These are phyloP conservation scores for Peromyscus attwateri DNA, from an alignment of 2,797 vertebrate species.

Conservation along the genomic window DNA sequence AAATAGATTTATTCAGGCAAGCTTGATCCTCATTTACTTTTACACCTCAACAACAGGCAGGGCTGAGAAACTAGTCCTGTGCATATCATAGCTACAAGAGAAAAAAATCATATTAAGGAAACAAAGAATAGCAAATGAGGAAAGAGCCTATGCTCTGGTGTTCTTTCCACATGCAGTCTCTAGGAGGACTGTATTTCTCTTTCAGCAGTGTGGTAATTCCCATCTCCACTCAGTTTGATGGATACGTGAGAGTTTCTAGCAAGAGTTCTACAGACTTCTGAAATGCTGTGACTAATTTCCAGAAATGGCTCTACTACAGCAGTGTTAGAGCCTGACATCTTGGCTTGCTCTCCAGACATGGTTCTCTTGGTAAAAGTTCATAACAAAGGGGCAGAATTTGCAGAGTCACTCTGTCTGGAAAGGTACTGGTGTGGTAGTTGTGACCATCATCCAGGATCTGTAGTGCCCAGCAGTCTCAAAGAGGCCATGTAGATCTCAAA, in stretches of 20 bases:
- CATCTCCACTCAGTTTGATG: neutral
- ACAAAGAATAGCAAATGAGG: neutral
- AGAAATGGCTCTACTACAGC: neutral
- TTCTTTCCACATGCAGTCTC: rapidly evolving
- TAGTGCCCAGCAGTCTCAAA: neutral
- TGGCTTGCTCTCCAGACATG: neutral
- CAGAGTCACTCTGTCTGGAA: neutral
- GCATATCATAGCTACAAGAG: neutral
- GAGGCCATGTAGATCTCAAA: neutral
- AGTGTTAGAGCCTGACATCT: neutral
- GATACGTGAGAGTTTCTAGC: neutral
- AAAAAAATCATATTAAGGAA: neutral
- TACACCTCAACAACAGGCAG: neutral
- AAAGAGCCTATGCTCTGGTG: neutral
- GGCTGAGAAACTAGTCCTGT: neutral
- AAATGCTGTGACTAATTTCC: neutral
- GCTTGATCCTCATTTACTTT: neutral
- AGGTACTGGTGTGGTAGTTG: neutral
- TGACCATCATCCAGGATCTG: neutral
- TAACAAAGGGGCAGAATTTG: rapidly evolving
- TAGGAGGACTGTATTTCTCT: neutral
- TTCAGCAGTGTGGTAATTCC: too few species aligned
- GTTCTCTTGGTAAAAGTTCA: rapidly evolving
- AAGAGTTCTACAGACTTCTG: neutral
- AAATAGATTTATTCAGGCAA: neutral